phyloP scores from a whole-genome alignment of 2,113 vertebrate genomes.

The Cyanoderma ruficeps region DNA sequence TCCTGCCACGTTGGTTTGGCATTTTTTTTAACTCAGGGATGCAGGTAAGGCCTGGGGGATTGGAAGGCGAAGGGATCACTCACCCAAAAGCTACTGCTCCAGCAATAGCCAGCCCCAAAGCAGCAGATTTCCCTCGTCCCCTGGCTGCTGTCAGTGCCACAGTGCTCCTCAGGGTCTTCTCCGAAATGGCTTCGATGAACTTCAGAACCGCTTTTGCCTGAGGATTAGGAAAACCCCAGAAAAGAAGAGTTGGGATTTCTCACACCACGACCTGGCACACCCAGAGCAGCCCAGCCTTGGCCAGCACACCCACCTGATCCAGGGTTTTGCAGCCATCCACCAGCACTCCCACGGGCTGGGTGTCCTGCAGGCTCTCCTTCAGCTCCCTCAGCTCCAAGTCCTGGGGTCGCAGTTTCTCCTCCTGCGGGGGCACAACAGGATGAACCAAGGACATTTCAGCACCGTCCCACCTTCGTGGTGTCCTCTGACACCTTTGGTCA shows the following conservation, averaged over 20 bases:
- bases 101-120: slow-evolving; percentile 91
- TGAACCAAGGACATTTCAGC: not conserved
- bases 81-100: slow-evolving; percentile 97
- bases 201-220: slow-evolving; percentile 94
- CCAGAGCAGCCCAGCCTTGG: not conserved
- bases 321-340: slow-evolving; percentile 92
- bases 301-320: slow-evolving; percentile 83
- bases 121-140: slow-evolving; percentile 97
- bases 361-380: slow-evolving; percentile 94
- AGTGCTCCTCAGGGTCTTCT: slow-evolving; percentile 94
- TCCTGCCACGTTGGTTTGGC: rapidly evolving
- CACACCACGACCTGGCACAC: rapidly evolving
- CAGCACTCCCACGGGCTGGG: slow-evolving; percentile 91
- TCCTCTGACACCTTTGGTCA: not conserved
- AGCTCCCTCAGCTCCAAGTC: slow-evolving; percentile 89
- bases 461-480: not conserved
- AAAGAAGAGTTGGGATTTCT: not conserved
- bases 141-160: slow-evolving; percentile 93
- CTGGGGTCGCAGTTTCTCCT: slow-evolving; percentile 79
- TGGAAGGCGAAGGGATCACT: not conserved
- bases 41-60: not conserved
- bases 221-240: not conserved
- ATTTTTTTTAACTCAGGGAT: not conserved
- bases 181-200: slow-evolving; percentile 95
- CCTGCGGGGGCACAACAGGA: slow-evolving; percentile 61